Conservation (phyloP, 2,113 vertebrate genomes). For the Lepus timidus region DNA sequence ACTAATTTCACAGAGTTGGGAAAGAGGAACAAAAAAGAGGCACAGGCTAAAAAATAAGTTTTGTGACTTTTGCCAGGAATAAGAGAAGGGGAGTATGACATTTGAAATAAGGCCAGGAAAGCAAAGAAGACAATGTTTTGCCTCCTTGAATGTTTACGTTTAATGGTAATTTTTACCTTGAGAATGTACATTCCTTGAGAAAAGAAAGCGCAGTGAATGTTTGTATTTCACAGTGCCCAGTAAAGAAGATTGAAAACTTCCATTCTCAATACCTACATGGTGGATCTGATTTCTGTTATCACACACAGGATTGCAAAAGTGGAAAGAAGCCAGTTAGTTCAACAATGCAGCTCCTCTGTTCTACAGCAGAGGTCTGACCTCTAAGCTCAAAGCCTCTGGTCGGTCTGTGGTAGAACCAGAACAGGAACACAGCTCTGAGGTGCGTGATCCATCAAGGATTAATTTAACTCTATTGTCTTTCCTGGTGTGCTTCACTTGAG, state of each 20-base stretch:
- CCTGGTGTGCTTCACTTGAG: neutral
- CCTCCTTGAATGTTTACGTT: constrained; percentile 27
- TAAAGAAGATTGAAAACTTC: neutral
- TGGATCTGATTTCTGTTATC: neutral
- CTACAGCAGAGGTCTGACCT: neutral
- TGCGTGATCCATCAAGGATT: neutral
- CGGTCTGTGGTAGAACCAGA: neutral
- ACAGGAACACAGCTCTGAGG: neutral
- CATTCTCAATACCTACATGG: neutral
- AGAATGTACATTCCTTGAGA: constrained; percentile 4
- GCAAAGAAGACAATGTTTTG: constrained; percentile 7
- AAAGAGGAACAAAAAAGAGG: constrained; percentile 30
- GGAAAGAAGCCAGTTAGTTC: neutral
- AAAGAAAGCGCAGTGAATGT: neutral
- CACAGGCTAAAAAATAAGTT: constrained; percentile 30
- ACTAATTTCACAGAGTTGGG: constrained; percentile 68
- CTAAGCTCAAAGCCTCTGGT: neutral
- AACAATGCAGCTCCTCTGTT: neutral
- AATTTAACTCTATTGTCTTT: neutral
- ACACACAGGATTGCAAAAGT: neutral
- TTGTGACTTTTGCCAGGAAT: neutral
- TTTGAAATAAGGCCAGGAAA: constrained; percentile 29
- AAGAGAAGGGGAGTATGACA: neutral
- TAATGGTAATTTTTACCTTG: constrained; percentile 29
- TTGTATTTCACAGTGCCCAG: neutral